phyloP scores from a whole-genome alignment of 2,888 invertebrate genomes.

The Hypomecis atomaria region DNA sequence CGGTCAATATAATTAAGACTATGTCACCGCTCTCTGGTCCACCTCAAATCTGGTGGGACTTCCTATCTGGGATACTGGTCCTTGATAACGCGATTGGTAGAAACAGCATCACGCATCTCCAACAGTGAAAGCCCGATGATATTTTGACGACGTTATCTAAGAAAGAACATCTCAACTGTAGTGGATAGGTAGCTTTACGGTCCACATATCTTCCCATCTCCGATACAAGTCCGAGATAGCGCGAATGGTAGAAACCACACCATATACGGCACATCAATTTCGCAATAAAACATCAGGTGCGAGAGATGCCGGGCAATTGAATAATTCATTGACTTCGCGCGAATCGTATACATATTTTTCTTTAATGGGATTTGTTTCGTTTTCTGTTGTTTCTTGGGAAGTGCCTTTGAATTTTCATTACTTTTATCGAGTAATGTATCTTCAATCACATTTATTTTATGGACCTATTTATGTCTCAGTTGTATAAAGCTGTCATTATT shows the following conservation, averaged over 20 bases:
- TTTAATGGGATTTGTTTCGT: constrained; percentile 36
- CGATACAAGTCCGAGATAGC: constrained; percentile 31
- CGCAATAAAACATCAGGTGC: constrained; percentile 53
- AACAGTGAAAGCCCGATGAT: too few species aligned
- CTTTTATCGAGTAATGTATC: not conserved
- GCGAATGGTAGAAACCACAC: constrained; percentile 41
- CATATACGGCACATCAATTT: constrained; percentile 52
- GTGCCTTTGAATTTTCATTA: constrained; percentile 10
- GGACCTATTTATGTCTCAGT: too few species aligned
- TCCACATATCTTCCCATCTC: constrained; percentile 46
- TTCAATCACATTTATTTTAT: not conserved
- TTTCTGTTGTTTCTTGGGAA: constrained; percentile 38
- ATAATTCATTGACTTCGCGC: constrained; percentile 62
- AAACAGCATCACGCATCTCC: too few species aligned
- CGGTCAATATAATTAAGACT: too few species aligned
- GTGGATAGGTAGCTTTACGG: constrained; percentile 28
- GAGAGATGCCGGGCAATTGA: constrained; percentile 49
- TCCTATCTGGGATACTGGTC: too few species aligned
- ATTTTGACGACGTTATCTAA: too few species aligned
- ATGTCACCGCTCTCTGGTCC: too few species aligned
- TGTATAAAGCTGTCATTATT: too few species aligned
- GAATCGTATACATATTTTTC: constrained; percentile 52
- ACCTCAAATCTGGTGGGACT: too few species aligned
- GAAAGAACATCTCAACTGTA: too few species aligned
- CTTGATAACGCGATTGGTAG: too few species aligned